Conservation (phyloP, 2,797 vertebrate genomes). For the Limosa lapponica region DNA sequence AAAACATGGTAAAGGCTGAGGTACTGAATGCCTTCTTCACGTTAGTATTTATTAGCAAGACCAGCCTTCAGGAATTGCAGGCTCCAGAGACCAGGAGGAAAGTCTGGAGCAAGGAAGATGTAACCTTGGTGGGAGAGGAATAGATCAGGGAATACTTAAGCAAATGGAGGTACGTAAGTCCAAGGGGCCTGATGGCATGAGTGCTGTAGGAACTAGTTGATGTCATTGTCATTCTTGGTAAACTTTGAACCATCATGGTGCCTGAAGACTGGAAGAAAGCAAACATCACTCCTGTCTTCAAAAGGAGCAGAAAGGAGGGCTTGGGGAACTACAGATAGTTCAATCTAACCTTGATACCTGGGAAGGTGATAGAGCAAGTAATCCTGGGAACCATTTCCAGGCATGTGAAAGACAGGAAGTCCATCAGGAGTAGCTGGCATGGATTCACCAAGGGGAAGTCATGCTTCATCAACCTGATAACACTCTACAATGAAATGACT, state of each 20-base stretch:
- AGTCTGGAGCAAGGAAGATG: not conserved
- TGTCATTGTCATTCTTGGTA: not conserved
- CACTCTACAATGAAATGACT: not conserved
- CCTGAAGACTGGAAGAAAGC: not conserved
- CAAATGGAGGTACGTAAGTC: rapidly evolving
- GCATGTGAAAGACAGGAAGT: not conserved
- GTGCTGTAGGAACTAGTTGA: not conserved
- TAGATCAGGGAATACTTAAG: not conserved
- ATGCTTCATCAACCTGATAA: not conserved
- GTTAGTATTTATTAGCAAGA: not conserved
- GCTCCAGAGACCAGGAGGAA: not conserved
- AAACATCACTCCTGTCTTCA: not conserved
- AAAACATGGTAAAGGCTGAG: not conserved
- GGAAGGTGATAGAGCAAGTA: not conserved
- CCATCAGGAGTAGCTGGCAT: too few relatives aligned
- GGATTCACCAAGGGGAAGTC: not conserved
- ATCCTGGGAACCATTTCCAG: not conserved
- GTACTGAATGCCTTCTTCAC: not conserved
- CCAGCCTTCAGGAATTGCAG: not conserved
- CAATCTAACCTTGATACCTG: not conserved
- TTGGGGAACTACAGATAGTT: not conserved
- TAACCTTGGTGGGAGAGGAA: not conserved
- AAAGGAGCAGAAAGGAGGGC: not conserved
- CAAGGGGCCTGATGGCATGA: not conserved
- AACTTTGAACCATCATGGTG: not conserved